A percentile compares a stretch with the other conserved stretches of the same genome.
Conservation (phyloP, 2,113 vertebrate species). For the Neodontobutis hainanensis region DNA sequence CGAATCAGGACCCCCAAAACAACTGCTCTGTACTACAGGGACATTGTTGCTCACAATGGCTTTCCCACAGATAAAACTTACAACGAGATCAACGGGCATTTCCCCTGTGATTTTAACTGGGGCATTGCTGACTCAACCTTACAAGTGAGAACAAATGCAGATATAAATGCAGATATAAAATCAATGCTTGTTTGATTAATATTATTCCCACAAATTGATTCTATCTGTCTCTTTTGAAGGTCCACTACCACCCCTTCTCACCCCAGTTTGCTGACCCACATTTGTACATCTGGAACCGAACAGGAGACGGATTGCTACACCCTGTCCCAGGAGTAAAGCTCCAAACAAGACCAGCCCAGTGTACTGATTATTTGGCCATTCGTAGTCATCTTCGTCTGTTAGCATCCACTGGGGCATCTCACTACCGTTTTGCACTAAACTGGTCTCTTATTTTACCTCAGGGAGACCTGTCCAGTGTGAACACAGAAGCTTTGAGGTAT, state of each 20-base stretch:
- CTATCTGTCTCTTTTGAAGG: slow-evolving; percentile 74
- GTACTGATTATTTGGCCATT: slow-evolving; percentile 90
- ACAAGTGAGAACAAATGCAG: slow-evolving; percentile 83
- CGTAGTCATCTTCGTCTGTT: slow-evolving; percentile 83
- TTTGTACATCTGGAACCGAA: slow-evolving; percentile 92
- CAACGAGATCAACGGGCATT: slow-evolving; percentile 74
- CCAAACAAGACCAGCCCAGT: slow-evolving; percentile 84
- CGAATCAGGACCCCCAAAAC: slow-evolving; percentile 88
- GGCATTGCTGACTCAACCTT: slow-evolving; percentile 89
- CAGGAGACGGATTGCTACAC: slow-evolving; percentile 83
- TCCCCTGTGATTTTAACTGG: slow-evolving; percentile 94
- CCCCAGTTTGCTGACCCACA: slow-evolving; percentile 90
- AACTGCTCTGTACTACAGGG: slow-evolving; percentile 87
- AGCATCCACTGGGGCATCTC: slow-evolving; percentile 82
- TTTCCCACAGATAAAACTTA: slow-evolving; percentile 78
- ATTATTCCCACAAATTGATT: not conserved
- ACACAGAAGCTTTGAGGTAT: slow-evolving; percentile 82
- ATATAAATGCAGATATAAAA: not conserved
- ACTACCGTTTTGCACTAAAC: slow-evolving; percentile 92
- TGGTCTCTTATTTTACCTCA: slow-evolving; percentile 90
- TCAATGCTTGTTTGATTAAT: not conserved
- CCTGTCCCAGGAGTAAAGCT: slow-evolving; percentile 83
- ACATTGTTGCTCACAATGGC: slow-evolving; percentile 85
- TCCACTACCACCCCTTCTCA: slow-evolving; percentile 84
- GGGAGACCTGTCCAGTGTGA: slow-evolving; percentile 78